Percentiles rank a stretch among this genome's conserved stretches.
phyloP scores from a whole-genome alignment of 2,797 vertebrate species.

The Oreonectes daqikongensis region DNA sequence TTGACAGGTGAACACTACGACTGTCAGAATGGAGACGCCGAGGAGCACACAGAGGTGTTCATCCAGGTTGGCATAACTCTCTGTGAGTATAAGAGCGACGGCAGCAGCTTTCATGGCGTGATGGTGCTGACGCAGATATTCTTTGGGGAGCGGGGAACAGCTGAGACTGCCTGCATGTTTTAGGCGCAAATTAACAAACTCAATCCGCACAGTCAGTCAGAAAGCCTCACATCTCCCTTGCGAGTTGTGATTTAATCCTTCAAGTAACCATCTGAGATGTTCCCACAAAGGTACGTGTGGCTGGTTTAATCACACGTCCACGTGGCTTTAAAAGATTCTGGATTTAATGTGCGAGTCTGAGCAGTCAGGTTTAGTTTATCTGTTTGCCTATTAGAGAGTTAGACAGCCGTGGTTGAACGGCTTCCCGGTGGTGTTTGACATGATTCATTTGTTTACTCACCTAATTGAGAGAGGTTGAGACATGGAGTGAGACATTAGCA shows the following conservation, averaged over 20 bases:
- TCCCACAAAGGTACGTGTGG: not conserved
- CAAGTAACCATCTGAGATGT: slow-evolving; percentile 40
- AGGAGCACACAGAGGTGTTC: slow-evolving; percentile 15
- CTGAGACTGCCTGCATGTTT: slow-evolving; percentile 63
- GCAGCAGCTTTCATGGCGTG: slow-evolving; percentile 38
- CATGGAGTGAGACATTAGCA: slow-evolving; percentile 26
- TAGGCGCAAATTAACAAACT: slow-evolving; percentile 60
- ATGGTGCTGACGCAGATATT: slow-evolving; percentile 57
- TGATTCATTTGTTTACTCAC: slow-evolving; percentile 42
- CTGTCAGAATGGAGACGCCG: slow-evolving; percentile 36
- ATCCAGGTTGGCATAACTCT: slow-evolving; percentile 23
- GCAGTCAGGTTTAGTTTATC: slow-evolving; percentile 31
- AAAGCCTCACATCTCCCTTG: slow-evolving; percentile 56
- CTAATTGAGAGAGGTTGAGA: slow-evolving; percentile 28
- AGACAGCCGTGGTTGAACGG: slow-evolving; percentile 29
- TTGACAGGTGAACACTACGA: slow-evolving; percentile 35
- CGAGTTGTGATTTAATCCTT: slow-evolving; percentile 52
- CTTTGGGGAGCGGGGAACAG: slow-evolving; percentile 63
- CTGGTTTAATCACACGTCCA: slow-evolving; percentile 2
- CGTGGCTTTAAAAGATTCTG: not conserved
- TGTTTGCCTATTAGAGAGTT: slow-evolving; percentile 41
- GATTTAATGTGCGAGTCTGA: slow-evolving; percentile 22
- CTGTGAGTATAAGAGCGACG: slow-evolving; percentile 35
- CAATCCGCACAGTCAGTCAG: slow-evolving; percentile 38
- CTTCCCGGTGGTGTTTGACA: slow-evolving; percentile 30